phyloP scores from a whole-genome alignment of 2,797 vertebrate species.

The Syndactyla subalaris region DNA sequence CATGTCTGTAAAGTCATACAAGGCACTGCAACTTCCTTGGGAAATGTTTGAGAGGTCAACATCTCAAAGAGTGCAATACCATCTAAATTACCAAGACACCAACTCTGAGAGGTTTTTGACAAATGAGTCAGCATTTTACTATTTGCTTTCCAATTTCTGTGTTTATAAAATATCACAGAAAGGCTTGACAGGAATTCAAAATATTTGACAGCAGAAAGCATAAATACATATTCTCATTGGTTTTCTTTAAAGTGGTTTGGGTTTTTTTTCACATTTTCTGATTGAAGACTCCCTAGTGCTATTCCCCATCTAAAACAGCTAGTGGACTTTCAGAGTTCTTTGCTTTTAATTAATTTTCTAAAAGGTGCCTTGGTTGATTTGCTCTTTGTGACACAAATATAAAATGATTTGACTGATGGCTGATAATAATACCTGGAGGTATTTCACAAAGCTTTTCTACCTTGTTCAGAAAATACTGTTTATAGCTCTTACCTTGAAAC shows the following conservation, averaged over 20 bases:
- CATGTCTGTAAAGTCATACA: neutral
- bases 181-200: neutral
- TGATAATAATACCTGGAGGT: neutral
- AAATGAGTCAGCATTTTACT: neutral
- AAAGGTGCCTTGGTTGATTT: neutral
- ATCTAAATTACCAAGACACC: neutral
- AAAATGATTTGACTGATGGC: neutral
- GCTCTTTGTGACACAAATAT: neutral
- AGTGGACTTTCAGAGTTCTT: neutral
- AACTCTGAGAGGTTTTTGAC: neutral
- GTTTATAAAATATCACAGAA: neutral
- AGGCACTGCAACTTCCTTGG: neutral
- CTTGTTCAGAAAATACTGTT: neutral
- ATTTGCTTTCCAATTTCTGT: neutral
- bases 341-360: conserved; percentile 8
- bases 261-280: neutral
- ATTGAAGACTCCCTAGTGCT: neutral
- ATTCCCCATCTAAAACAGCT: neutral
- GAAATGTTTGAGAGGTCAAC: neutral
- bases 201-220: neutral
- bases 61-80: neutral
- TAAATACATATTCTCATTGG: accelerated
- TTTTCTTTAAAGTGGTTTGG: neutral
- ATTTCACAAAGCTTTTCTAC: neutral
- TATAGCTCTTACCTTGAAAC: neutral